Evolutionary conservation across 2,888 invertebrate species (phyloP).

Genomic region (Chorisops tibialis): DNA sequence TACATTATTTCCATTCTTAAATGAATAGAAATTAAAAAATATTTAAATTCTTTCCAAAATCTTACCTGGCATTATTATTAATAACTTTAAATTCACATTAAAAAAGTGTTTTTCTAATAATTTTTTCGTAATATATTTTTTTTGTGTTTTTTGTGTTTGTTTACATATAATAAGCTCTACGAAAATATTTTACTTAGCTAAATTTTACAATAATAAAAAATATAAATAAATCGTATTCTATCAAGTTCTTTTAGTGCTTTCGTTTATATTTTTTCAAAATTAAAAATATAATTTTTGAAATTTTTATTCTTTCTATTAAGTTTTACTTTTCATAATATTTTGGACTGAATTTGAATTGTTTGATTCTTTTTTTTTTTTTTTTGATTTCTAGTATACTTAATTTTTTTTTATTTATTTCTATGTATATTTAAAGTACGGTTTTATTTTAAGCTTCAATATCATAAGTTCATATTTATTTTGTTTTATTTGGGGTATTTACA

Average conservation of each 20-base stretch:
- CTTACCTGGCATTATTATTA: too few relatives aligned
- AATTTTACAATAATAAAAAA: conserved; percentile 10
- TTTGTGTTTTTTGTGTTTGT: not conserved
- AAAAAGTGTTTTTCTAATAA: too few relatives aligned
- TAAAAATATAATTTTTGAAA: not conserved
- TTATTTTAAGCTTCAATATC: not conserved
- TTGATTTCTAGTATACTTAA: not conserved
- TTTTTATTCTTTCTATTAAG: not conserved
- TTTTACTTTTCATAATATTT: conserved; percentile 1
- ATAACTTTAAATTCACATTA: too few relatives aligned
- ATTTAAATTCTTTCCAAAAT: too few relatives aligned
- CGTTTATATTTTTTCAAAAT: not conserved
- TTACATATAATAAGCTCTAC: conserved; percentile 22
- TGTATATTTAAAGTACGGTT: not conserved
- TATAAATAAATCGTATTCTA: conserved; percentile 10
- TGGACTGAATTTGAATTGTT: conserved; percentile 19
- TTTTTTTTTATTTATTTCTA: not conserved
- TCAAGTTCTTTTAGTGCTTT: conserved; percentile 9
- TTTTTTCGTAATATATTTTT: too few relatives aligned
- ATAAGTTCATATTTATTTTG: too few relatives aligned
- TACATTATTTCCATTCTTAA: too few relatives aligned
- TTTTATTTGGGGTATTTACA: too few relatives aligned
- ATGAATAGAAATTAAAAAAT: too few relatives aligned
- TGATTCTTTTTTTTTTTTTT: not conserved
- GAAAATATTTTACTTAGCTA: conserved; percentile 7